Conservation (phyloP, 2,113 vertebrate species). For the Sylvicapra grimmia region DNA sequence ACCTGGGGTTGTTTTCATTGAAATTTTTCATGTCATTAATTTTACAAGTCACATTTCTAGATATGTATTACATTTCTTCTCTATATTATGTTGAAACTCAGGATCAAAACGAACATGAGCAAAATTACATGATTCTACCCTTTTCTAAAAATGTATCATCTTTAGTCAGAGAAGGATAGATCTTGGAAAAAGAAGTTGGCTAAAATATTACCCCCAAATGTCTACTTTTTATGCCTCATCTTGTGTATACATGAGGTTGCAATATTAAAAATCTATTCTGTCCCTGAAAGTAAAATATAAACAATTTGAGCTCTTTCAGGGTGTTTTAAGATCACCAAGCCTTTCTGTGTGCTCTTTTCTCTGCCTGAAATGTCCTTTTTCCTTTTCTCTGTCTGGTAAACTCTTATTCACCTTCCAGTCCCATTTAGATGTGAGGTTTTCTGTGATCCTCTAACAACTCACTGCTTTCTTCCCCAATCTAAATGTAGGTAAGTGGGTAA, state of each 20-base stretch:
- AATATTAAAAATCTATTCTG: background rate
- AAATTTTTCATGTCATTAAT: conserved; percentile 32
- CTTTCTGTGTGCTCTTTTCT: background rate
- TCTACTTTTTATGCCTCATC: background rate
- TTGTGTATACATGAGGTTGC: background rate
- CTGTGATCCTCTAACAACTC: background rate
- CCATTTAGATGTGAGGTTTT: background rate
- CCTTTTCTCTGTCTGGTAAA: background rate
- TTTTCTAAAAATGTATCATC: background rate
- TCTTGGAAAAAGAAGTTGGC: background rate
- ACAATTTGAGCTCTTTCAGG: background rate
- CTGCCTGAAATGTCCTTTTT: background rate
- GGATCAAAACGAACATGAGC: background rate
- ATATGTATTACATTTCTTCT: background rate
- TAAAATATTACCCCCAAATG: background rate
- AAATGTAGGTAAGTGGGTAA: background rate
- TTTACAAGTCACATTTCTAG: background rate
- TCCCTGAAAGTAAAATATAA: background rate
- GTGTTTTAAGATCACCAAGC: background rate
- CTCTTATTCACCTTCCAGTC: background rate
- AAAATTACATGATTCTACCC: background rate
- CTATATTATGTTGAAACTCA: background rate
- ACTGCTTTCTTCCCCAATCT: background rate
- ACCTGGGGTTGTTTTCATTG: conserved; percentile 17
- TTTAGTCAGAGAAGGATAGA: background rate